Conservation (phyloP, 2,113 vertebrate genomes). For the Mola mola region DNA sequence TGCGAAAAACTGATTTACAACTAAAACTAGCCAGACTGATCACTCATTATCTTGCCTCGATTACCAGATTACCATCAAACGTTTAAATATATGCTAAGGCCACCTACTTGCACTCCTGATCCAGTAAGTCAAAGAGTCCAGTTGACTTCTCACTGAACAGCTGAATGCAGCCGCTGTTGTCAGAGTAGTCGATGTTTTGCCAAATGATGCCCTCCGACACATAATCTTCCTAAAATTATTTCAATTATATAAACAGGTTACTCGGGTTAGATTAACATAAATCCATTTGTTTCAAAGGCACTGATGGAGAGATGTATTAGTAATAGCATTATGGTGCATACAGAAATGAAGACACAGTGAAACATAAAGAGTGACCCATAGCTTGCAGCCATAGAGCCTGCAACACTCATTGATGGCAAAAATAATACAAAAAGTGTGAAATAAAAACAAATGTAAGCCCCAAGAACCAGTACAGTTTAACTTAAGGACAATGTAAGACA, state of each 20-base stretch:
- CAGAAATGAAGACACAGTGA: neutral
- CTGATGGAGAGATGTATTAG: neutral
- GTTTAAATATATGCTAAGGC: too few relatives aligned
- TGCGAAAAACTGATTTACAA: too few relatives aligned
- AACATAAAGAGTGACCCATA: too few relatives aligned
- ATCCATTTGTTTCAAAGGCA: neutral
- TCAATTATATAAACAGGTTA: constrained; percentile 1
- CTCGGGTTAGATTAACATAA: neutral
- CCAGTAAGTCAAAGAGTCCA: constrained; percentile 90
- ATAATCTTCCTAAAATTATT: constrained; percentile 87
- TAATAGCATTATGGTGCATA: neutral
- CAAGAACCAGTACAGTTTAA: neutral
- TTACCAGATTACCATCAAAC: too few relatives aligned
- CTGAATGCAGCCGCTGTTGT: constrained; percentile 92
- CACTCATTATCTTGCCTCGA: too few relatives aligned
- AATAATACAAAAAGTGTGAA: neutral
- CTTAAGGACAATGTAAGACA: neutral
- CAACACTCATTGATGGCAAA: neutral
- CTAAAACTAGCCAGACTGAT: too few relatives aligned
- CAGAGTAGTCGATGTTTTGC: constrained; percentile 88
- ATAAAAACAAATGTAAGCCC: neutral
- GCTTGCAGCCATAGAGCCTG: neutral
- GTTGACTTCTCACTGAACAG: constrained; percentile 90
- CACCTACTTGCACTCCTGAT: constrained; percentile 91
- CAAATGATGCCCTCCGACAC: constrained; percentile 90